Conservation (phyloP, 2,113 vertebrate genomes). For the Peromyscus maniculatus region DNA sequence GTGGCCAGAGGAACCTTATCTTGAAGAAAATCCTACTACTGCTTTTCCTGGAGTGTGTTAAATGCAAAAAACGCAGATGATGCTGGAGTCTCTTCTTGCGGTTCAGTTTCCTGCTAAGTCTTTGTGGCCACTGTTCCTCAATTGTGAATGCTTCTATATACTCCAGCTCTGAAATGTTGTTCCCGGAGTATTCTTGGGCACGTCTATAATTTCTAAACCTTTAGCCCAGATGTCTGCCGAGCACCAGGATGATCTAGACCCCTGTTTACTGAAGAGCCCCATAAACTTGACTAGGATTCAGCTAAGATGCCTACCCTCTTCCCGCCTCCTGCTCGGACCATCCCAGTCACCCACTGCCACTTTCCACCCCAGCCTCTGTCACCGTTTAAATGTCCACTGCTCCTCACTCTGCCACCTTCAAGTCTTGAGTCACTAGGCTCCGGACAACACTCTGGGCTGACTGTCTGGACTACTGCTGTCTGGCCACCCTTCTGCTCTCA, state of each 20-base stretch:
- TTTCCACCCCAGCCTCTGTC: fast-evolving
- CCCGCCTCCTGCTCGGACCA: neutral
- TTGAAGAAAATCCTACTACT: neutral
- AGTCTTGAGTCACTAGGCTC: neutral
- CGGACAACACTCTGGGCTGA: neutral
- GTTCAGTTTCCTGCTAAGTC: neutral
- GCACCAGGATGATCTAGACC: neutral
- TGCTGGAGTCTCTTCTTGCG: neutral
- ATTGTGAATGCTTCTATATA: neutral
- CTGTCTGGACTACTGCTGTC: neutral
- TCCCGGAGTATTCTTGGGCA: neutral
- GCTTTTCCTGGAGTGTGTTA: neutral
- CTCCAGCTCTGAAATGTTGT: neutral
- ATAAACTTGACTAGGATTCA: neutral
- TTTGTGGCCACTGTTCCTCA: neutral
- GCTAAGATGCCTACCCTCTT: neutral
- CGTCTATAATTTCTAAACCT: neutral
- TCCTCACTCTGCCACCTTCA: neutral
- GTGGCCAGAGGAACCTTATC: neutral
- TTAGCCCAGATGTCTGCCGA: neutral
- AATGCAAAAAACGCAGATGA: neutral
- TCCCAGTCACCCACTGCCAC: neutral
- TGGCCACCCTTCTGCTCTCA: neutral
- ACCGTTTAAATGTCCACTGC: neutral
- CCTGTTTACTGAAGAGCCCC: neutral